phyloP scores from a whole-genome alignment of 1,140 invertebrate species.

The Augochlora pura region DNA sequence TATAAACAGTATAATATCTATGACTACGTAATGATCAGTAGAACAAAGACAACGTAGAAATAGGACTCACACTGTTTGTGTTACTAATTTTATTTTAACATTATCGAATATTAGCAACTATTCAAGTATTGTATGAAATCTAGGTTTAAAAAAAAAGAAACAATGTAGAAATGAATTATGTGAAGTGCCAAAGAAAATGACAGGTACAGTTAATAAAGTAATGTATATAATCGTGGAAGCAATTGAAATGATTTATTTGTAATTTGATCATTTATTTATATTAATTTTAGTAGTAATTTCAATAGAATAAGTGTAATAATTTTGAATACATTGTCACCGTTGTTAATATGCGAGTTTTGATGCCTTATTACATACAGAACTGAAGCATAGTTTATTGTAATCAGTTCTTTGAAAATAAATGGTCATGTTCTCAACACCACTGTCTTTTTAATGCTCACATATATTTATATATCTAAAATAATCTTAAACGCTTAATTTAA shows the following conservation, averaged over 20 bases:
- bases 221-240: constrained; percentile 20
- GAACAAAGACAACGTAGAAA: not conserved
- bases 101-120: constrained; percentile 23
- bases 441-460: not conserved
- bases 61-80: not conserved
- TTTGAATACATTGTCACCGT: constrained; percentile 29
- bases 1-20: constrained; percentile 19
- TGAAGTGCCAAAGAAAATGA: constrained; percentile 36
- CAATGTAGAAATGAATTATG: constrained; percentile 15
- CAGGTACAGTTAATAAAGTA: constrained; percentile 12
- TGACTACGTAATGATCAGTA: not conserved
- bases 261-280: constrained; percentile 25
- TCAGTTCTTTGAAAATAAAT: constrained; percentile 39
- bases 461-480: not conserved
- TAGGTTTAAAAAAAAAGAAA: constrained; percentile 7
- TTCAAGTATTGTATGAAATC: constrained; percentile 1
- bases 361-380: constrained; percentile 32
- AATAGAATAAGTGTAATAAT: constrained; percentile 27
- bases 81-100: constrained; percentile 8
- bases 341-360: constrained; percentile 25
- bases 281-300: constrained; percentile 21
- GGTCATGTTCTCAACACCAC: constrained; percentile 4
- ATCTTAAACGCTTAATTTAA: not conserved
- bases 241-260: constrained; percentile 9
- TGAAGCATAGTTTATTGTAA: constrained; percentile 35